These are phyloP conservation scores for Andricus curvator DNA, from an alignment of 2,888 invertebrate genomes.

Conservation along the genomic window DNA sequence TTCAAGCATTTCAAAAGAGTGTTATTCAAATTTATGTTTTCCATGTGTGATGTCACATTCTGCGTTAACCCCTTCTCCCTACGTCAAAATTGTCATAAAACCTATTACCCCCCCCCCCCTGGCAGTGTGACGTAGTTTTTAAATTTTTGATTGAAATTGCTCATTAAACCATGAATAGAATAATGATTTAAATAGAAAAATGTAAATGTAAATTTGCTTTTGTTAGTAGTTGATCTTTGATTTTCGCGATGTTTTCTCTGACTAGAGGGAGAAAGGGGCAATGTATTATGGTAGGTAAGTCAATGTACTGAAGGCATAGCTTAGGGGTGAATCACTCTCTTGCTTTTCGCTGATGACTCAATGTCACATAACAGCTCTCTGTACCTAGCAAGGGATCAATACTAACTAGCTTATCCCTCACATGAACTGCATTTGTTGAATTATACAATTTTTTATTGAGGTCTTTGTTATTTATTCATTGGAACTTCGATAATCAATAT, in stretches of 20 bases:
- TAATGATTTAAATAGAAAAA: background rate
- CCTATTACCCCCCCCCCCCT: too few relatives aligned
- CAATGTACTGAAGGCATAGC: constrained; percentile 58
- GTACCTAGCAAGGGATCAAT: constrained; percentile 64
- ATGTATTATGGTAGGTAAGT: constrained; percentile 49
- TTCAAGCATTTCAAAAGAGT: too few relatives aligned
- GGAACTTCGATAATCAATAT: constrained; percentile 2
- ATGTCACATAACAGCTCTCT: constrained; percentile 65
- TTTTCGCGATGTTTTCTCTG: constrained; percentile 31
- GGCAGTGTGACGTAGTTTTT: too few relatives aligned
- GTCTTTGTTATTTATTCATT: constrained; percentile 21
- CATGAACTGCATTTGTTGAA: constrained; percentile 1
- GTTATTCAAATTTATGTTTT: too few relatives aligned
- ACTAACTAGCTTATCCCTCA: constrained; percentile 34
- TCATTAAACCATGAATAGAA: background rate
- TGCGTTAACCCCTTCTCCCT: too few relatives aligned
- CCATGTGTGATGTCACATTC: too few relatives aligned
- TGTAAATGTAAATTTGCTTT: background rate
- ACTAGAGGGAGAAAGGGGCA: background rate
- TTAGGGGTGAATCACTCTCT: constrained; percentile 64
- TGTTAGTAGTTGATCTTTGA: constrained; percentile 24
- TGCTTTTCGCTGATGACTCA: constrained; percentile 66
- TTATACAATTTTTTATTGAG: background rate
- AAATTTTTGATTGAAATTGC: background rate
- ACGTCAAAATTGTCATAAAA: too few relatives aligned